A percentile compares a stretch with the other conserved stretches of the same genome.
Conservation (phyloP, 2,113 vertebrate genomes). For the Peromyscus leucopus region DNA sequence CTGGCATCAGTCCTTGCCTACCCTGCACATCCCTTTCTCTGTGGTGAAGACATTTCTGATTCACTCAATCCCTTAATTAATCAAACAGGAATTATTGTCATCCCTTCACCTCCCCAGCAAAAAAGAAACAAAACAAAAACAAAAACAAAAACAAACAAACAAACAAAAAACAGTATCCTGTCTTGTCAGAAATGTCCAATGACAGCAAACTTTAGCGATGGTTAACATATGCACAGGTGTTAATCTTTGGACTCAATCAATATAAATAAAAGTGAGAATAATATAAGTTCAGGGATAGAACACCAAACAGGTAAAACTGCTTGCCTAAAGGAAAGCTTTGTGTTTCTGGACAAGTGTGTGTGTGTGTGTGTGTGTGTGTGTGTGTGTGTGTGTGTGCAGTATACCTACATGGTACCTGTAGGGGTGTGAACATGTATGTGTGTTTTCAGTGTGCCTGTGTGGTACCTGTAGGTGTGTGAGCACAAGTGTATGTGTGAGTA, state of each 20-base stretch:
- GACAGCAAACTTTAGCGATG: constrained; percentile 58
- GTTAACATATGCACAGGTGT: constrained; percentile 71
- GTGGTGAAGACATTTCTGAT: constrained; percentile 65
- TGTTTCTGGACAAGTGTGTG: not conserved
- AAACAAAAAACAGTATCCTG: constrained; percentile 44
- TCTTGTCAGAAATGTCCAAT: constrained; percentile 68
- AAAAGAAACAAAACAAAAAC: not conserved
- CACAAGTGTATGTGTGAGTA: not conserved
- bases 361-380: too few relatives aligned
- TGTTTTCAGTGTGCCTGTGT: not conserved
- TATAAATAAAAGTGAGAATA: constrained; percentile 63
- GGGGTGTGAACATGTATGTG: not conserved
- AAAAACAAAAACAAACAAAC: too few relatives aligned
- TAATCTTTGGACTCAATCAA: constrained; percentile 59
- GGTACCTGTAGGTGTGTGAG: not conserved
- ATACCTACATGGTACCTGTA: not conserved
- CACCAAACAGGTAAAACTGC: not conserved
- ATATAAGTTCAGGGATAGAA: not conserved
- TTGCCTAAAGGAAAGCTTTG: not conserved
- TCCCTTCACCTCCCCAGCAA: too few relatives aligned
- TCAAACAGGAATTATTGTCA: constrained; percentile 42
- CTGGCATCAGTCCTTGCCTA: not conserved
- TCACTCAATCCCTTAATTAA: constrained; percentile 69
- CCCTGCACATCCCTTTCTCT: constrained; percentile 33
- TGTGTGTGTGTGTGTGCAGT: not conserved